A percentile compares a stretch with the other conserved stretches of the same genome.
Evolutionary conservation across 2,888 invertebrate genomes (phyloP).

Genomic region (Spilosoma lubricipeda): DNA sequence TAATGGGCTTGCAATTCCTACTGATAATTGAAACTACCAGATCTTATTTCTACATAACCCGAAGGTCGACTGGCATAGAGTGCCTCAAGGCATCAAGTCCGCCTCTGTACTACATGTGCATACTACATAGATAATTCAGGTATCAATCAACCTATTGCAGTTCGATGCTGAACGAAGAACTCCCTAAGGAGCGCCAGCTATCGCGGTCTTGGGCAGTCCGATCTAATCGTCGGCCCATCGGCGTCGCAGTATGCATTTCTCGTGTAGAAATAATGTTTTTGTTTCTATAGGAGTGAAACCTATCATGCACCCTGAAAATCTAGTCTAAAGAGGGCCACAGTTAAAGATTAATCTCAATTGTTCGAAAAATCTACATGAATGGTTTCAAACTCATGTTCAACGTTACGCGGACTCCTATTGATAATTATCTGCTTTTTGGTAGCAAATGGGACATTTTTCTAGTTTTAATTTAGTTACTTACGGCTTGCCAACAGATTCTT

Average conservation of each 20-base stretch:
- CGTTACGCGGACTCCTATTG: background rate
- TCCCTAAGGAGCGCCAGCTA: too few relatives aligned
- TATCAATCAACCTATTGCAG: too few relatives aligned
- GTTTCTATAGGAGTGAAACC: background rate
- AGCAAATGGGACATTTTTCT: background rate
- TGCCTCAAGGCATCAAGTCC: too few relatives aligned
- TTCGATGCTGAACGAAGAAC: too few relatives aligned
- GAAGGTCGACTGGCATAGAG: too few relatives aligned
- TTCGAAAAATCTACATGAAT: background rate
- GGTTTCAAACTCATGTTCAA: background rate
- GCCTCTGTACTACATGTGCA: too few relatives aligned
- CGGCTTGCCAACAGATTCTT: conserved; percentile 72
- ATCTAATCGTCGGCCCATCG: too few relatives aligned
- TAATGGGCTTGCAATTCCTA: too few relatives aligned
- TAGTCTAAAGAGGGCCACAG: background rate
- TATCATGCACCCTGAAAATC: background rate
- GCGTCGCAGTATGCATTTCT: background rate
- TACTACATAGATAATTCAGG: too few relatives aligned
- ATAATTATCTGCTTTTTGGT: background rate
- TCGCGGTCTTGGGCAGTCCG: too few relatives aligned
- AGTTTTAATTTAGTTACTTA: conserved; percentile 58
- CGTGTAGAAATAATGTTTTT: background rate
- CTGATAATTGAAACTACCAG: too few relatives aligned
- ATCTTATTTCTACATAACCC: too few relatives aligned
- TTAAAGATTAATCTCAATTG: background rate